Percentiles rank a stretch among this genome's conserved stretches.
Conservation (phyloP, 2,888 invertebrate genomes). For the Zaprionus lineosus region DNA sequence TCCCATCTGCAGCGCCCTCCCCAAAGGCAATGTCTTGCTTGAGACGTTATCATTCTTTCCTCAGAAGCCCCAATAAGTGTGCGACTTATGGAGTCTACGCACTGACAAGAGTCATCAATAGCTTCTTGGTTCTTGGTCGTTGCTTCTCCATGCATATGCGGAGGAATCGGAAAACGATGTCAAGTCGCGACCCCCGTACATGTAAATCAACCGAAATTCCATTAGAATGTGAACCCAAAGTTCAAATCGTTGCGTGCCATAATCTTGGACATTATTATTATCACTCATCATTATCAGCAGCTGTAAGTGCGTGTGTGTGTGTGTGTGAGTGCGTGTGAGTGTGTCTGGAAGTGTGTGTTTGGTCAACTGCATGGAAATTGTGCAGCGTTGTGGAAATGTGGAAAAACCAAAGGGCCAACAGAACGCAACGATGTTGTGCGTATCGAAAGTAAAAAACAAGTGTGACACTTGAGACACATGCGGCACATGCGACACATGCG, state of each 20-base stretch:
- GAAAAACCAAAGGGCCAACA: slow-evolving; percentile 15
- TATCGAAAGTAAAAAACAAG: slow-evolving; percentile 67
- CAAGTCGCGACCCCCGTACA: slow-evolving; percentile 61
- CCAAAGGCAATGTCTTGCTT: too few species aligned
- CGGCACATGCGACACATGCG: slow-evolving; percentile 16
- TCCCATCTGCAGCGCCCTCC: too few species aligned
- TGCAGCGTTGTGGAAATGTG: slow-evolving; percentile 39
- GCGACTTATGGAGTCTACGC: slow-evolving; percentile 16
- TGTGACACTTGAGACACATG: slow-evolving; percentile 48
- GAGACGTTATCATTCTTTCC: too few species aligned
- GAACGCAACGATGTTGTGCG: slow-evolving; percentile 58
- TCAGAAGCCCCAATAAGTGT: too few species aligned
- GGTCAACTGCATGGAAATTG: slow-evolving; percentile 58
- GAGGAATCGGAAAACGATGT: slow-evolving; percentile 51
- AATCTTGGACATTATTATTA: slow-evolving; percentile 69
- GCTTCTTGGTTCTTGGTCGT: too few species aligned
- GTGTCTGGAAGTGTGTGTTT: slow-evolving; percentile 18
- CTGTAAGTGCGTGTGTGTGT: too few species aligned
- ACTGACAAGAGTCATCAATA: slow-evolving; percentile 9
- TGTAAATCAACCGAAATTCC: slow-evolving; percentile 75
- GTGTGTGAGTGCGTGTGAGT: too few species aligned
- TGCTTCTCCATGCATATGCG: too few species aligned
- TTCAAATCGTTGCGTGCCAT: slow-evolving; percentile 76
- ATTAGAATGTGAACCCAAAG: slow-evolving; percentile 77
- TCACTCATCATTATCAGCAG: slow-evolving; percentile 61